A percentile compares a stretch with the other conserved stretches of the same genome.
Evolutionary conservation across 2,113 vertebrate species (phyloP).

Genomic region (Pyrgilauda ruficollis): DNA sequence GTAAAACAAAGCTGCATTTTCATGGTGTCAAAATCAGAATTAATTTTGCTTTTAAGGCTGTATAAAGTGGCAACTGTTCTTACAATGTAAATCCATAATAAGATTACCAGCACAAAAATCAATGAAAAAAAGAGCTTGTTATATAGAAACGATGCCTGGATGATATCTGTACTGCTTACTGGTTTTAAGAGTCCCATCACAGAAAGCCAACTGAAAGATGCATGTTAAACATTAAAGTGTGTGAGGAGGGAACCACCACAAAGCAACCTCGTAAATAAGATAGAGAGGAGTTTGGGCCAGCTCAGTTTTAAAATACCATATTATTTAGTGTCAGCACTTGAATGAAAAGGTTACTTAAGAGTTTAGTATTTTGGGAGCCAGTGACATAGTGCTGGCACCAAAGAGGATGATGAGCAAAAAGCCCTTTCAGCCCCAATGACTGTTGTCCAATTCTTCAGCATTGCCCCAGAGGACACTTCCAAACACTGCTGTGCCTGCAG

Average conservation of each 20-base stretch:
- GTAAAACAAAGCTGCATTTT: neutral
- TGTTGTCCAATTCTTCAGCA: neutral
- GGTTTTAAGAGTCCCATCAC: neutral
- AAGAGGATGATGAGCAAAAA: neutral
- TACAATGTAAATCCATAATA: neutral
- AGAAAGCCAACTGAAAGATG: neutral
- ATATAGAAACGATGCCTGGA: neutral
- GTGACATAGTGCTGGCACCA: neutral
- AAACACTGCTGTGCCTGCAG: neutral
- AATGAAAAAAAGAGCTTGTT: neutral
- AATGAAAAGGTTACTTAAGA: neutral
- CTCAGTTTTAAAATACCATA: neutral
- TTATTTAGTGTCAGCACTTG: neutral
- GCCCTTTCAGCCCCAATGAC: neutral
- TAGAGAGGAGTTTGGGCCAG: neutral
- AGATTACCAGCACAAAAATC: neutral
- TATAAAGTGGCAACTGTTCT: neutral
- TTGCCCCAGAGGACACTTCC: neutral
- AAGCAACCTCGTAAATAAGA: neutral
- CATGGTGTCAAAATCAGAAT: neutral
- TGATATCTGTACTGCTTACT: neutral
- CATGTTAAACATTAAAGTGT: neutral
- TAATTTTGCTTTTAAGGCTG: neutral
- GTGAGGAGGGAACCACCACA: neutral
- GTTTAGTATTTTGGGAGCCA: neutral